Evolutionary conservation across 1,140 invertebrate genomes (phyloP).

Genomic region (Diprion similis): DNA sequence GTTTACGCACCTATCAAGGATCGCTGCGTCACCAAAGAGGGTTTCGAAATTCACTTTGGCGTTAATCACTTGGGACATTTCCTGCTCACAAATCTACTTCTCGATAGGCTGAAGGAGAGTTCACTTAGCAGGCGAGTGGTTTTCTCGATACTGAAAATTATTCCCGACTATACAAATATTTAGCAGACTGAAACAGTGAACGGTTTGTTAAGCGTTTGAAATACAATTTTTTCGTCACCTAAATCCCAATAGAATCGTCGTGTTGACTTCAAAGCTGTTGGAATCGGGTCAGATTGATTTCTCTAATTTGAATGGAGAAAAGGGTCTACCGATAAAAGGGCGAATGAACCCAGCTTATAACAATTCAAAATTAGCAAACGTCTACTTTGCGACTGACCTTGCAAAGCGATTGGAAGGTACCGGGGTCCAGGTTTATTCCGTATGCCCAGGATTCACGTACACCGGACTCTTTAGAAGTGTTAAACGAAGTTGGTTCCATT

Average conservation of each 20-base stretch:
- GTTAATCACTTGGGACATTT: slow-evolving; percentile 86
- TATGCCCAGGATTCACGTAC: slow-evolving; percentile 87
- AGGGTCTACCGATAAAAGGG: slow-evolving; percentile 58
- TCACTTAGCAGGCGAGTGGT: slow-evolving; percentile 69
- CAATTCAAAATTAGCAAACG: slow-evolving; percentile 82
- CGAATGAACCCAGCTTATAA: slow-evolving; percentile 74
- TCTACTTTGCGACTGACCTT: slow-evolving; percentile 72
- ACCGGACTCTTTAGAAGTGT: slow-evolving; percentile 78
- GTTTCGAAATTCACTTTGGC: slow-evolving; percentile 84
- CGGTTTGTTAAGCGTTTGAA: not conserved
- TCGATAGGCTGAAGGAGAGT: slow-evolving; percentile 71
- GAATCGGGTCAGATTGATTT: slow-evolving; percentile 76
- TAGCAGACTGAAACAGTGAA: slow-evolving; percentile 55
- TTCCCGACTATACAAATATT: slow-evolving; percentile 53
- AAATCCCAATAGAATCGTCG: slow-evolving; percentile 59
- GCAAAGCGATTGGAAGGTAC: slow-evolving; percentile 64
- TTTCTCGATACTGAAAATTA: slow-evolving; percentile 24
- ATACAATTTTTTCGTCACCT: slow-evolving; percentile 13
- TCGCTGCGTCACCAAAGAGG: slow-evolving; percentile 73
- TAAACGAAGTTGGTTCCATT: slow-evolving; percentile 73
- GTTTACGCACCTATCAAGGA: slow-evolving; percentile 64
- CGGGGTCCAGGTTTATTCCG: slow-evolving; percentile 74
- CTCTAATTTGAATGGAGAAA: slow-evolving; percentile 71
- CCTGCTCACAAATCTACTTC: slow-evolving; percentile 79
- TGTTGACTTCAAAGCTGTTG: slow-evolving; percentile 65